phyloP scores from a whole-genome alignment of 1,140 invertebrate genomes.

The Caenorhabditis elegans region WBcel235 BX284604.4:11566501-11567000 shows the following conservation, averaged over 20 bases:
- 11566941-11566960: conserved; percentile 11
- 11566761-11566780: neutral
- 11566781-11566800: neutral
- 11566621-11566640: too few relatives aligned
- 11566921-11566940: neutral
- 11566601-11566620: too few relatives aligned
- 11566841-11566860: neutral
- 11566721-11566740: too few relatives aligned
- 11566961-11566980: neutral
- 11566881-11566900: neutral
- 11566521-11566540: too few relatives aligned
- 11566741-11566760: neutral
- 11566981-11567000: neutral
- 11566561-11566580: too few relatives aligned
- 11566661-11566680: too few relatives aligned
- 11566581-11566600: too few relatives aligned
- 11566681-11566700: too few relatives aligned
- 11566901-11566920: neutral
- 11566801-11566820: neutral
- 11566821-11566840: neutral
- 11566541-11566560: too few relatives aligned
- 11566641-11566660: too few relatives aligned
- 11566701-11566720: too few relatives aligned
- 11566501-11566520: too few relatives aligned
- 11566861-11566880: neutral